Percentiles rank a stretch among this genome's conserved stretches.
These are phyloP conservation scores for Diaphora mendica DNA, from an alignment of 2,888 invertebrate genomes.

Conservation along the genomic window DNA sequence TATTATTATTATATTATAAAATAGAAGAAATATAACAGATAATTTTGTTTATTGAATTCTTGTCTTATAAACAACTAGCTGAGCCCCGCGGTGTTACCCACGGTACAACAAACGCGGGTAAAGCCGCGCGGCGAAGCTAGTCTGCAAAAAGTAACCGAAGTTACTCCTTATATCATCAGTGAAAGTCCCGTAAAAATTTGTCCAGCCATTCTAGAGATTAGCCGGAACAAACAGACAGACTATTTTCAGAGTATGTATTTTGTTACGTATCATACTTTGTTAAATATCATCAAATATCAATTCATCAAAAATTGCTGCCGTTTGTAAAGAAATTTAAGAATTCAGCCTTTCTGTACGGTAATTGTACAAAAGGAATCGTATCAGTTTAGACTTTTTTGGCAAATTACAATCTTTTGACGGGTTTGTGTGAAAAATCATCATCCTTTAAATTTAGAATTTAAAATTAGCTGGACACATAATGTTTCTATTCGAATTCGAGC, in stretches of 20 bases:
- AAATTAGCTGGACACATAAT: not conserved
- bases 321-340: not conserved
- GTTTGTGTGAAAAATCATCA: not conserved
- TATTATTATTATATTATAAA: not conserved
- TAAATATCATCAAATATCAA: no score
- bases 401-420: not conserved
- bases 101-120: no score
- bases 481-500: not conserved
- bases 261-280: no score
- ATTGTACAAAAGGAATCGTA: not conserved
- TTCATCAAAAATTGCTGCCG: not conserved
- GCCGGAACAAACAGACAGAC: no score
- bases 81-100: no score
- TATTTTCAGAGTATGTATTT: no score
- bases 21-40: not conserved
- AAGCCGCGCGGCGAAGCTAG: no score
- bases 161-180: no score
- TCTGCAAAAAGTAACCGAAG: no score
- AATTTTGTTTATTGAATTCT: not conserved
- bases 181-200: no score
- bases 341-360: not conserved
- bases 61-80: not conserved
- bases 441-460: not conserved
- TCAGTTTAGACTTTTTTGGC: not conserved
- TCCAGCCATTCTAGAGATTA: no score